Evolutionary conservation across 2,797 vertebrate genomes (phyloP).

Genomic region (Pristis pectinata): DNA sequence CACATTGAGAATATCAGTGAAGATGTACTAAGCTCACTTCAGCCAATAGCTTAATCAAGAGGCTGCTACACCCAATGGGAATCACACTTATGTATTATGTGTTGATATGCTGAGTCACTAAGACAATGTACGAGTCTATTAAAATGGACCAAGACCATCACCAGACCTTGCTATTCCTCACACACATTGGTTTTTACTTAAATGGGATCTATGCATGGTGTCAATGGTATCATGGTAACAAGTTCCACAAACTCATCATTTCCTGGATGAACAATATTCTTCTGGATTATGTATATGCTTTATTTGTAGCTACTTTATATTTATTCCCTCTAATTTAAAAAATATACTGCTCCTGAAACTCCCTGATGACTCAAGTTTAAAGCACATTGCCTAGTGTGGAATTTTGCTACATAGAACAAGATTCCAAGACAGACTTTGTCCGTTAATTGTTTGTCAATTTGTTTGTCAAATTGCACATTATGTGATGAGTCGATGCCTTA

Average conservation of each 20-base stretch:
- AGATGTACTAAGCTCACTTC: not conserved
- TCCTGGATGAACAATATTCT: too few species aligned
- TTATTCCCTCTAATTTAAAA: too few species aligned
- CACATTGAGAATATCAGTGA: not conserved
- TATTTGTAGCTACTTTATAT: too few species aligned
- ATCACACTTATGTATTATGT: not conserved
- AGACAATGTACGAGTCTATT: not conserved
- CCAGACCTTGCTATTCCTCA: too few species aligned
- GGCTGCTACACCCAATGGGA: not conserved
- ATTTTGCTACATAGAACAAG: not conserved
- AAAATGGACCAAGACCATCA: too few species aligned
- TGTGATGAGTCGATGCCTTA: not conserved
- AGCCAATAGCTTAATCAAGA: not conserved
- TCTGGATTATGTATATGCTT: too few species aligned
- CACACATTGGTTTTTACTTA: too few species aligned
- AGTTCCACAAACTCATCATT: too few species aligned
- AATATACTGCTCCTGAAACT: not conserved
- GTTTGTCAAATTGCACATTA: not conserved
- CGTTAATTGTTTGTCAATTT: too few species aligned
- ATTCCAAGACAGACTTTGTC: not conserved
- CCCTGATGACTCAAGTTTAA: not conserved
- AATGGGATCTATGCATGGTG: too few species aligned
- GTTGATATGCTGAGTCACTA: not conserved
- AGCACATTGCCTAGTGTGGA: not conserved
- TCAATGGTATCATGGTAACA: too few species aligned